Evolutionary conservation across 2,113 vertebrate genomes (phyloP), one percentile per base, ranked within the genome.

Genomic region (Proteles cristata): DNA sequence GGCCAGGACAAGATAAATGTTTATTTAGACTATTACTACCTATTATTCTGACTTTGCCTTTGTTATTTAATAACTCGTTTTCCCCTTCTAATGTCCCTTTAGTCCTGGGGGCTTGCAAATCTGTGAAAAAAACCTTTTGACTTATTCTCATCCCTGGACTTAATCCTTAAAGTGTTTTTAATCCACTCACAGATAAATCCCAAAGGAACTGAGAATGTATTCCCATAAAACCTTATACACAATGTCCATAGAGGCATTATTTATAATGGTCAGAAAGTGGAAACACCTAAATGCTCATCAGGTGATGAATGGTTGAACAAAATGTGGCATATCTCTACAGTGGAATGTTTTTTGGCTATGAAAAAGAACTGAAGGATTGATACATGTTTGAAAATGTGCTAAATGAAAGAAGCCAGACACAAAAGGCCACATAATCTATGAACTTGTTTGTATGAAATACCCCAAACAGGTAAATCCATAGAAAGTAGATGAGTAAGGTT

Each of bases 51-150:
- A 91, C 43, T 81, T 74, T 93, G 12, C 35, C 5, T 76, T 65
- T 96, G 16, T 23, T 69, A 84, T 74, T 88, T 95, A 82, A 43
- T 45, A 91, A 61, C 69, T 94, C 33, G 31, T 91, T 85, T 92
- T 81, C 19, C 16, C 23, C 8, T 76, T 88, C 12, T 48, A 43
- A 80, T 61, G 4, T 79, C 17, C 31, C 19, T 93, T 80, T 90
- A 65, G 11, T 89, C 21, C 80, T 45, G 15, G n/a, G 31, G 11
- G 10, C 25, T 82, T 93, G 17, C 39, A 92, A 71, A 79, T 2
- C 33, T 53, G 7, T 79, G 74, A 95, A 93, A 93, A 82, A 82
- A 93, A 83, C 74, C 23, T 94, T 90, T 73, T 28, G 82, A 73
- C 35, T 96, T 79, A 82, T n/a, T 86, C 4, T 93, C 25, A 83